Base-by-base conservation (phyloP, 2,888 invertebrate species). In the Syrista parreyssii region DNA sequence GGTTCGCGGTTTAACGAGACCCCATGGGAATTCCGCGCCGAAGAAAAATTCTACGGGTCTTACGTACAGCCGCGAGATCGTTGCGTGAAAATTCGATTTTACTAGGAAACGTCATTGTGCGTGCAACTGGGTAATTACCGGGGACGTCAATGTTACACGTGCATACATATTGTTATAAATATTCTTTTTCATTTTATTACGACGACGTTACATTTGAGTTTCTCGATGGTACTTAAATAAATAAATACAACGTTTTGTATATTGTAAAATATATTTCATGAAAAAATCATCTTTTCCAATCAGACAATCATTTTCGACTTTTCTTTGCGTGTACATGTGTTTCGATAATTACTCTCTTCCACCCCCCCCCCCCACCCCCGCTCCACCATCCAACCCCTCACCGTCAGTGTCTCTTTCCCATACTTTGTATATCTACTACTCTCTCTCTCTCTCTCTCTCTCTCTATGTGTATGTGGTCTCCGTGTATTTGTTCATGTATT, bases 261-360 rank as follows among this genome's bases (percentile, higher is more conserved):
- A 89, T 88, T 87, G 87, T 88, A 89, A 88, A 88, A 88, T 89
- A 89, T 88, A 88, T 88, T 88, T 87, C 88, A 88, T 88, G 88
- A 87, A 88, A 88, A 88, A 88, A 86, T 88, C 85, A 87, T 88
- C 85, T 87, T 88, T 87, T 87, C 88, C 88, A 88, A 85, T 88
- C 85, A 87, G 87, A 88, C 88, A 89, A 87, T 89, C 82, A 83
- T 87, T 87, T 82, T 86, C 85, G 40, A 40, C 40, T 15, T 40
- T 40, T 40, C 15, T 36, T 15, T 40, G 40, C 40, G 40, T 40
- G 40, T 40, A 40, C 40, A 40, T 40, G 40, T 40, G 40, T 40
- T 40, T 40, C 40, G 0, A 15, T 40, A 40, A 40, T 40, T n/a
- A n/a, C n/a, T n/a, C n/a, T 40, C 40, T 40, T 40, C 15, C 40